These are phyloP conservation scores for Morone chrysops DNA, from an alignment of 2,113 vertebrate genomes.

Conservation along the genomic window DNA sequence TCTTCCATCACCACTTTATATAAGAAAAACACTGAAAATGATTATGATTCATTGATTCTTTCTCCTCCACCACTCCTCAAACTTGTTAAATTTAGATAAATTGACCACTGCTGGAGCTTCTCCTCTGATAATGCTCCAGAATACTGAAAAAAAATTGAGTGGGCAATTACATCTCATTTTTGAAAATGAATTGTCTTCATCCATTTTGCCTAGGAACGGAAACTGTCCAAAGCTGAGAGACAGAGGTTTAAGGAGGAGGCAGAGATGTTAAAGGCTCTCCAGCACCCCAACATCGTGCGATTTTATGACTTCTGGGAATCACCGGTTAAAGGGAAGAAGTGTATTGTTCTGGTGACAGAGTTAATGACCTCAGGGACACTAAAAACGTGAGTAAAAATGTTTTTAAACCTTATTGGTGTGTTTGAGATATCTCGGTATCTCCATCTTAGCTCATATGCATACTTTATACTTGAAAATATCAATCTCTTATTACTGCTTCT, in stretches of 20 bases:
- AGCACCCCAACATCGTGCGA: conserved; percentile 97
- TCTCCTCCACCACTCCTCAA: background rate
- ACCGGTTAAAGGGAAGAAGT: conserved; percentile 93
- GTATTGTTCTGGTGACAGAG: conserved; percentile 96
- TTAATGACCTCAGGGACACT: conserved; percentile 98
- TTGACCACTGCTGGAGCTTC: background rate
- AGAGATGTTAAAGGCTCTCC: conserved; percentile 97
- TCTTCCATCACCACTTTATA: background rate
- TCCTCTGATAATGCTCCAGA: background rate
- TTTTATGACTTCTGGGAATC: conserved; percentile 99
- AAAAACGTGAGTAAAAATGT: conserved; percentile 91
- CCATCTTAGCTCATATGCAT: background rate
- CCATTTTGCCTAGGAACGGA: conserved; percentile 87
- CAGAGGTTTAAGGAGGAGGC: conserved; percentile 98
- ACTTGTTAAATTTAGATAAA: conserved; percentile 13
- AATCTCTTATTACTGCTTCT: background rate
- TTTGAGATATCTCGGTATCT: background rate
- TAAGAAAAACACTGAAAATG: background rate
- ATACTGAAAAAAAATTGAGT: background rate
- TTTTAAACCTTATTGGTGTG: background rate
- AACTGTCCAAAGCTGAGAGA: conserved; percentile 94
- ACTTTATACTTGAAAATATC: background rate
- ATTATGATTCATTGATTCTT: background rate
- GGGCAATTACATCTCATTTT: background rate
- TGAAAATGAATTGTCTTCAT: conserved; percentile 2